Evolutionary conservation across 2,888 invertebrate species (phyloP).

Genomic region (Palloptera scutellata): DNA sequence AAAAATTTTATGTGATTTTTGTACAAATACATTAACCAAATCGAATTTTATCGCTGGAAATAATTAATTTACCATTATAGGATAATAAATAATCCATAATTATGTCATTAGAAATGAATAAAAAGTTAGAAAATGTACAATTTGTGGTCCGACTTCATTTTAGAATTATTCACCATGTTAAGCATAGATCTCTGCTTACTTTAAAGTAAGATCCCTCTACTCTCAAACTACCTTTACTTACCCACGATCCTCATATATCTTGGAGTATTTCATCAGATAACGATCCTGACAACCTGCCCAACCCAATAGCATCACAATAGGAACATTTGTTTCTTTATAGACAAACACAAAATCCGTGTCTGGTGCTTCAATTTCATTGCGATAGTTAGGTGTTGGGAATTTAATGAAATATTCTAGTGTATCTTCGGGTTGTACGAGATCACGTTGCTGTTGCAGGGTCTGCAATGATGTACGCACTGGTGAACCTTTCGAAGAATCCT

Average conservation of each 20-base stretch:
- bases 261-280: slow-evolving; percentile 79
- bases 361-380: slow-evolving; percentile 54
- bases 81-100: too few relatives aligned
- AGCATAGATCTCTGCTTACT: too few relatives aligned
- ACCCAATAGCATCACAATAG: slow-evolving; percentile 77
- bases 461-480: slow-evolving; percentile 4
- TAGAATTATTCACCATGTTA: too few relatives aligned
- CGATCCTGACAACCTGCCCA: slow-evolving; percentile 84
- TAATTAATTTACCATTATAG: too few relatives aligned
- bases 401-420: slow-evolving; percentile 71
- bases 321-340: slow-evolving; percentile 70
- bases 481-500: slow-evolving; percentile 14
- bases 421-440: slow-evolving; percentile 57
- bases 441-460: slow-evolving; percentile 29
- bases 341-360: slow-evolving; percentile 68
- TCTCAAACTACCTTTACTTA: slow-evolving; percentile 62
- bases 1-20: too few relatives aligned
- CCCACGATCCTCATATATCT: slow-evolving; percentile 80
- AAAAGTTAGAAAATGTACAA: too few relatives aligned
- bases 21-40: too few relatives aligned
- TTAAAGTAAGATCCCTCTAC: too few relatives aligned
- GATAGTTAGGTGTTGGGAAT: slow-evolving; percentile 68
- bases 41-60: too few relatives aligned
- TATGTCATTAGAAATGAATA: too few relatives aligned
- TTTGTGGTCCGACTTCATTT: too few relatives aligned